These are phyloP conservation scores for Passer montanus DNA, from an alignment of 2,113 vertebrate genomes.

Conservation along the genomic window DNA sequence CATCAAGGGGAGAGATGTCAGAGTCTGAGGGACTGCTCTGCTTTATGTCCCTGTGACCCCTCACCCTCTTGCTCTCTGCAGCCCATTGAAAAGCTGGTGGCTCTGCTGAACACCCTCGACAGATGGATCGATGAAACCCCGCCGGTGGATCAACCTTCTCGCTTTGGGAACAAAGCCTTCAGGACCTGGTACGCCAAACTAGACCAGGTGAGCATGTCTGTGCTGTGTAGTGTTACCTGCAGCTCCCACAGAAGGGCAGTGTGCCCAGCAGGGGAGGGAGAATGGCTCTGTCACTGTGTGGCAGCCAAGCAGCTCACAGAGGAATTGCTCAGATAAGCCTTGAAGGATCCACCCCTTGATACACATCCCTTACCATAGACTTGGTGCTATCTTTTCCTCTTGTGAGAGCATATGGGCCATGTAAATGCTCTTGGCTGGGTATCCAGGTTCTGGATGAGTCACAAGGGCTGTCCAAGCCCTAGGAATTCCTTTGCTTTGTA, in stretches of 20 bases:
- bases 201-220: constrained; percentile 81
- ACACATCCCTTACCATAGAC: not conserved
- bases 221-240: not conserved
- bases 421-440: not conserved
- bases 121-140: constrained; percentile 96
- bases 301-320: not conserved
- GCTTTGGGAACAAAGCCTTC: constrained; percentile 98
- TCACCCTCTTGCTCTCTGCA: constrained; percentile 38
- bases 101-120: constrained; percentile 88
- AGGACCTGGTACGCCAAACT: constrained; percentile 92
- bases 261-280: not conserved
- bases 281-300: not conserved
- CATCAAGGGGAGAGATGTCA: not conserved
- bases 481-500: not conserved
- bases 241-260: not conserved
- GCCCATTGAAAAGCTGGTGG: constrained; percentile 88
- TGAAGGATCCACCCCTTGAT: not conserved
- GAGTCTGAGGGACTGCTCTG: not conserved
- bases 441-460: not conserved
- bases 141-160: constrained; percentile 91
- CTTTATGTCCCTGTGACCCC: not conserved
- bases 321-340: not conserved
- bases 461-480: not conserved
- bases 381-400: not conserved
- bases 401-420: not conserved